Evolutionary conservation across 2,113 vertebrate species (phyloP), one percentile per base, ranked within the genome.

Genomic region (Cyanistes caeruleus): DNA sequence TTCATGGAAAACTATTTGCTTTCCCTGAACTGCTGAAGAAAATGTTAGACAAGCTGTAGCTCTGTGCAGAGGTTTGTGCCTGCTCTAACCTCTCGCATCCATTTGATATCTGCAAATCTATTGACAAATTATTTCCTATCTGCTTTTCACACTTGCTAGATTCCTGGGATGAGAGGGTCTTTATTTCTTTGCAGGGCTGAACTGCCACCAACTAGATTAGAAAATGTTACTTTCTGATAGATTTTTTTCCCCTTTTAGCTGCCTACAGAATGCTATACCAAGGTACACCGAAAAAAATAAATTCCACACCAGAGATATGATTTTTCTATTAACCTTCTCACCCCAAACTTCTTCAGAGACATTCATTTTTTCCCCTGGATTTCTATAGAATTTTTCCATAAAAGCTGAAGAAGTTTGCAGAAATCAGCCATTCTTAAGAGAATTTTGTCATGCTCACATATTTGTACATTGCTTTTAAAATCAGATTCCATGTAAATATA

Each of bases 1-100:
- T 89, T 96, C 89, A 65, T 89, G 48, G 44, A 94, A 97, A 97
- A 93, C 89, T 89, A 94, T 91, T 97, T 88, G 55, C 74, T 96
- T 97, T 96, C 82, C 95, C 72, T 63, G 51, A 92, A 35, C 75
- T 87, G 69, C 88, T 84, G 51, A 92, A 69, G 74, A 76, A 95
- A 94, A 90, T 39, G 73, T 87, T 93, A 79, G 92, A 89, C 60
- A 63, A 96, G 75, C 84, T 70, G 55, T 51, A 84, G 63, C 19
- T 69, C 31, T 43, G 39, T 91, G 74, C 87, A 95, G 51, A 72
- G 82, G 76, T 95, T 68, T 92, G 67, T 84, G 52, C 48, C 56
- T 80, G 72, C 80, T 77, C 63, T 55, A 60, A 93, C 93, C 87
- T 87, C n/a, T 81, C 0, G 1, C 80, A 93, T 88, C 89, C 56